Base-by-base conservation (phyloP, 92 coral and sea anemone species). In the Desmophyllum pertusum region DNA sequence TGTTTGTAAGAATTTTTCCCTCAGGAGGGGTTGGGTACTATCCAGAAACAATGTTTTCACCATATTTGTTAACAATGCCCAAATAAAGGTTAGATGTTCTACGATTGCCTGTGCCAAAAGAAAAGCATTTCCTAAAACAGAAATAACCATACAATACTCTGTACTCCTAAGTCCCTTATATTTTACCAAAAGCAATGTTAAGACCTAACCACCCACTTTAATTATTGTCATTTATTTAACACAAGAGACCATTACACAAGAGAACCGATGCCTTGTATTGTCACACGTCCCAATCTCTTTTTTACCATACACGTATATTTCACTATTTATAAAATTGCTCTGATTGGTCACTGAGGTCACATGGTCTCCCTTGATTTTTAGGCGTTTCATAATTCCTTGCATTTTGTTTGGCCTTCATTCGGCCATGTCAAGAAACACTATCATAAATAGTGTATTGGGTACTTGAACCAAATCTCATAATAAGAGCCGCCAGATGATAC, bases 41-140 rank as follows among this genome's bases (percentile, higher is more conserved):
- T 21, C 61, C 61, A 53, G 29, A 53, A 53, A 18, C 61, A 53
- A 53, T 53, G 4, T 21, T 18, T 21, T 53, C 21, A 25, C n/a
- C 27, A 7, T 59, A 27, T 59, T 59, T 59, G 65, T 4, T 27
- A 74, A 27, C 8, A 48, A 18, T 0, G 13, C 2, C 13, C n/a
- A n/a, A n/a, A n/a, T n/a, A n/a, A n/a, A 5, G 25, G 39, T 21
- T 30, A 19, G 59, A 41, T 29, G 40, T 19, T 25, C 29, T 45
- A 67, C 66, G 63, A 69, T 80, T 80, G 84, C 50, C 10, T 80
- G 77, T 50, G 61, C 84, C 84, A 64, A 79, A 79, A 35, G 57
- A 59, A 30, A 79, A 42, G 35, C 82, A 66, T 67, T 80, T 69
- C 76, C 63, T 80, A 80, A 68, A 80, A 80, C 75, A 68, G 84